Evolutionary conservation across 1,140 invertebrate genomes (phyloP), one percentile per base, ranked within the genome.

Genomic region (Wasmannia auropunctata): DNA sequence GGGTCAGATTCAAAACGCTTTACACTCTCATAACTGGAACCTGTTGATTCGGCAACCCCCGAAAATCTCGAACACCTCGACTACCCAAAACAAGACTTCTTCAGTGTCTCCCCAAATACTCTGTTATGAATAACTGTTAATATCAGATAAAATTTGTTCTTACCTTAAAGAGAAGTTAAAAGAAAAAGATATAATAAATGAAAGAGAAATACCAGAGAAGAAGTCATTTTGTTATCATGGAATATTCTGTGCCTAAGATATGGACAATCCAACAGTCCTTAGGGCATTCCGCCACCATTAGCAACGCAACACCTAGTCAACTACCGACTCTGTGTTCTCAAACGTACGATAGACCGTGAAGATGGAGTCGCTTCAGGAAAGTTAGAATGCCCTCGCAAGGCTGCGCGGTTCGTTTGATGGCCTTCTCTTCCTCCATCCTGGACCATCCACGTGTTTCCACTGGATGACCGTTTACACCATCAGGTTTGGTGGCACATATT

Each of bases 1-100:
- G 93, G 92, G 87, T 65, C 92, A 91, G 91, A 93, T 95, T 95
- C 94, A 95, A 95, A 95, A 95, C 93, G 94, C 90, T 95, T 95
- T 94, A 94, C 93, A 95, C 93, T 94, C 93, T 94, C 92, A 94
- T 94, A 93, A 93, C 92, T 75, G 58, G 86, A 88, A 95, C 94
- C 95, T 95, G 94, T 95, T 95, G 94, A 95, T 95, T 92, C 93
- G 60, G 16, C 46, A 56, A 51, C 79, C 70, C 77, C 58, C 58
- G 80, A 88, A 84, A 90, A 91, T 88, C 87, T 43, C 69, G 10
- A 56, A 22, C 40, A 49, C 74, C 49, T 72, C 65, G 31, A 49
- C 49, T 11, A 49, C 19, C 31, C 10, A 70, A 46, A 63, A 70
- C 70, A 16, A 63, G 37, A 60, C 25, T 74, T 54, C 54, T 77